Evolutionary conservation across 1,140 invertebrate species (phyloP).

Genomic region (Arion vulgaris): DNA sequence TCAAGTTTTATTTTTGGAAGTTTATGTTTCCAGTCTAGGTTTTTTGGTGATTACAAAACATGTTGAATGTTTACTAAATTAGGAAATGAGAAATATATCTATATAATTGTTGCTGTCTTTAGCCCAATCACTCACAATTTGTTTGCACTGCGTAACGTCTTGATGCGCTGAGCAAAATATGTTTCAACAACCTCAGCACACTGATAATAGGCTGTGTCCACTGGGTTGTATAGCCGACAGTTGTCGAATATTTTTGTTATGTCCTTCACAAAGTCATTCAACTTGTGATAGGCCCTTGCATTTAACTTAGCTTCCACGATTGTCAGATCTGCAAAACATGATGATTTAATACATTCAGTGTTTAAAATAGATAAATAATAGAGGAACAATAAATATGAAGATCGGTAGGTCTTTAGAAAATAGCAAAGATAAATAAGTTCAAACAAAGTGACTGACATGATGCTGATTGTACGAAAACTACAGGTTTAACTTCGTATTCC

Average conservation of each 20-base stretch:
- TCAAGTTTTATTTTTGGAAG: no score
- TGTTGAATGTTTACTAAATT: no score
- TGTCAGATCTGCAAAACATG: conserved; percentile 85
- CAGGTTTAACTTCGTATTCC: no score
- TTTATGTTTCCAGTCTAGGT: not conserved
- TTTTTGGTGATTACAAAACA: not conserved
- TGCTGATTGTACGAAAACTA: no score
- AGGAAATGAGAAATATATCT: no score
- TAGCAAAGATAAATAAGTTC: no score
- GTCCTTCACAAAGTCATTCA: conserved; percentile 96
- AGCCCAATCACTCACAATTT: not conserved
- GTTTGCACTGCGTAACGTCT: conserved; percentile 52
- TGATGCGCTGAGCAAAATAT: conserved; percentile 87
- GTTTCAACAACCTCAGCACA: conserved; percentile 94
- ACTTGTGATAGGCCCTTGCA: conserved; percentile 85
- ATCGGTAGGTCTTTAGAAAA: no score
- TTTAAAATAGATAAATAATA: not conserved
- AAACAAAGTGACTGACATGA: no score
- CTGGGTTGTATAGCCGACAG: conserved; percentile 96
- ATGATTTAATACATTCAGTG: no score
- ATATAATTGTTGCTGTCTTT: not conserved
- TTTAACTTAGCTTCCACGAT: conserved; percentile 92
- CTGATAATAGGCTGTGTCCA: conserved; percentile 94
- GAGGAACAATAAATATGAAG: not conserved
- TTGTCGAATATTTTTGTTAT: conserved; percentile 99